Percentiles rank a stretch among this genome's conserved stretches.
Conservation (phyloP, 2,113 vertebrate genomes). For the Galeopterus variegatus region DNA sequence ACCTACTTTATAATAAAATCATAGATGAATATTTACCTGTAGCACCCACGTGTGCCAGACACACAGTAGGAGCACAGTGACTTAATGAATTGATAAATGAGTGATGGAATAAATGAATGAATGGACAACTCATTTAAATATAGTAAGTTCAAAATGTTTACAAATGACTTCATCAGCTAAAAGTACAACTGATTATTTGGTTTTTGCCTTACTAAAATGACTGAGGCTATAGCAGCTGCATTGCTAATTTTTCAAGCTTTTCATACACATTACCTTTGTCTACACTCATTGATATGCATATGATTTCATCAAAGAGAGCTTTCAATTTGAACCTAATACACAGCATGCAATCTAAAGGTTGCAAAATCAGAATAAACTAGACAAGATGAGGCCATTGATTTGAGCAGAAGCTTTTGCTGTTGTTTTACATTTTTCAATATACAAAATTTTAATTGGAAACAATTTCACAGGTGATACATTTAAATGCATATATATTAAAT, state of each 20-base stretch:
- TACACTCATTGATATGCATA: rapidly evolving
- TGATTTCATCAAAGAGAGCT: background rate
- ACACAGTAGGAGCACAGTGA: background rate
- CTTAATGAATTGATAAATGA: too few species aligned
- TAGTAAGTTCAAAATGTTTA: background rate
- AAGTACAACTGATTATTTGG: background rate
- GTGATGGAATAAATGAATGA: background rate
- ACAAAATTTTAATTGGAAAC: background rate
- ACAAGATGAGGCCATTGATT: background rate
- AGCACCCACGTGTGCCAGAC: too few species aligned
- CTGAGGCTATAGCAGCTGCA: background rate
- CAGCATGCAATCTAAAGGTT: background rate
- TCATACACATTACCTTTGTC: background rate
- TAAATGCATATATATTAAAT: background rate
- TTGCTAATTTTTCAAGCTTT: background rate
- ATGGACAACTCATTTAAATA: background rate
- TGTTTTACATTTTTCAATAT: background rate
- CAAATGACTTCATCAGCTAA: background rate
- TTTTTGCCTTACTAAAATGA: background rate
- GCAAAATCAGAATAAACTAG: background rate
- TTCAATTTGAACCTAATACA: background rate
- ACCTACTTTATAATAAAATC: background rate
- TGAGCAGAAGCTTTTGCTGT: background rate
- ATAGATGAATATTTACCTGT: background rate
- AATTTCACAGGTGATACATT: background rate